These are phyloP conservation scores for Trissolcus basalis DNA, from an alignment of 1,140 invertebrate genomes.

Conservation along the genomic window DNA sequence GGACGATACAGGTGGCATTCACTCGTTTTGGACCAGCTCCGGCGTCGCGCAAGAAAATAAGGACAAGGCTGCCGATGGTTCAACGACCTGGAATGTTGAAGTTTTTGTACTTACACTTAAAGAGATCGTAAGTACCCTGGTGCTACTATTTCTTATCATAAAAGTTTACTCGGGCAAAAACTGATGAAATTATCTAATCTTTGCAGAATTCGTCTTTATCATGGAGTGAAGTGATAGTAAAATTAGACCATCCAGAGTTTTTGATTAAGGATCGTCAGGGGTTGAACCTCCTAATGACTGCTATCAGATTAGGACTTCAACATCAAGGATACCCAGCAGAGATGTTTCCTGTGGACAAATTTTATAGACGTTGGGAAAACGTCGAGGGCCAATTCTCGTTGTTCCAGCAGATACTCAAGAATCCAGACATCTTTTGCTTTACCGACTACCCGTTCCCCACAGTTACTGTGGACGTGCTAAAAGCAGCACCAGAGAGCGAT, in stretches of 20 bases:
- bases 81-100: slow-evolving; percentile 93
- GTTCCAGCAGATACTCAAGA: slow-evolving; percentile 89
- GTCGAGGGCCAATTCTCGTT: slow-evolving; percentile 94
- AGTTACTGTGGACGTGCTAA: slow-evolving; percentile 91
- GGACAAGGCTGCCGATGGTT: slow-evolving; percentile 69
- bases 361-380: slow-evolving; percentile 95
- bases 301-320: slow-evolving; percentile 86
- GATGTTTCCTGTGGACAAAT: slow-evolving; percentile 90
- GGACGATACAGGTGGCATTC: slow-evolving; percentile 81
- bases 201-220: slow-evolving; percentile 83
- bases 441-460: slow-evolving; percentile 92
- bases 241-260: slow-evolving; percentile 94
- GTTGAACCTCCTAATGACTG: slow-evolving; percentile 87
- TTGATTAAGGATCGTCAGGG: slow-evolving; percentile 90
- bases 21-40: slow-evolving; percentile 77
- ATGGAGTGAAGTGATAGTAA: slow-evolving; percentile 94
- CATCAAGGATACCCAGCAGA: slow-evolving; percentile 83
- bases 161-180: no score
- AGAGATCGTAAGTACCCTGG: slow-evolving; percentile 87
- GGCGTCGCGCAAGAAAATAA: slow-evolving; percentile 65
- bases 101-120: slow-evolving; percentile 93
- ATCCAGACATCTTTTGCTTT: slow-evolving; percentile 96
- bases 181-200: slow-evolving; percentile 21
- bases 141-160: no score
- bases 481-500: slow-evolving; percentile 93